Evolutionary conservation across 2,113 vertebrate species (phyloP).

Genomic region (Aix galericulata): DNA sequence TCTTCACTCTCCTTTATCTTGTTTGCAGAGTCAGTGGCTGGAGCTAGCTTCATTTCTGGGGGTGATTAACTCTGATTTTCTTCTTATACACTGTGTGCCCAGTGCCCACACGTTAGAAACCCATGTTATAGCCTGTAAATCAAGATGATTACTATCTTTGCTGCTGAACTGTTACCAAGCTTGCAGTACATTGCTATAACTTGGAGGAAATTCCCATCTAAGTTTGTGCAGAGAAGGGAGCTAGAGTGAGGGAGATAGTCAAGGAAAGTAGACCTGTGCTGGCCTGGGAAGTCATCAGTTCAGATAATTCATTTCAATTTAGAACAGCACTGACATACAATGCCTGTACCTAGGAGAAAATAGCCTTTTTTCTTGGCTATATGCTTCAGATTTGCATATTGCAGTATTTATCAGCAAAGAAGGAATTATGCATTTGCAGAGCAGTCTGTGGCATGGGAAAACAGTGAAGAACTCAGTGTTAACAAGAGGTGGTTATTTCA

Average conservation of each 20-base stretch:
- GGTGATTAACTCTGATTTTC: slow-evolving; percentile 12
- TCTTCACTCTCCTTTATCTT: background rate
- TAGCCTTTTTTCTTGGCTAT: background rate
- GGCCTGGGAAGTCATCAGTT: background rate
- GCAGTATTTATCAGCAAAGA: background rate
- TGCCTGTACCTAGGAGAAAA: background rate
- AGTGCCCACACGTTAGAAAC: background rate
- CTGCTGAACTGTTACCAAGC: background rate
- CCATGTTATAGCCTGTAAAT: background rate
- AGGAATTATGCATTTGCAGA: background rate
- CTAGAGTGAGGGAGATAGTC: background rate
- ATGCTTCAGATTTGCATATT: background rate
- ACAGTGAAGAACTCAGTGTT: background rate
- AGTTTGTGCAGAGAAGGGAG: background rate
- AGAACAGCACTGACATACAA: background rate
- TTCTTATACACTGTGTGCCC: fast-evolving
- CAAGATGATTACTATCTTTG: background rate
- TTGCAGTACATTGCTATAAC: background rate
- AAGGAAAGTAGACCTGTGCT: background rate
- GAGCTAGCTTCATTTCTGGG: background rate
- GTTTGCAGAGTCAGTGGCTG: background rate
- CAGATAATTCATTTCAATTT: background rate
- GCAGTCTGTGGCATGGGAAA: background rate
- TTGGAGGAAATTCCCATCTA: background rate
- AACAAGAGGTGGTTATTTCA: background rate